Base-by-base conservation (phyloP, 2,888 invertebrate species). In the Artemia sinica region DNA sequence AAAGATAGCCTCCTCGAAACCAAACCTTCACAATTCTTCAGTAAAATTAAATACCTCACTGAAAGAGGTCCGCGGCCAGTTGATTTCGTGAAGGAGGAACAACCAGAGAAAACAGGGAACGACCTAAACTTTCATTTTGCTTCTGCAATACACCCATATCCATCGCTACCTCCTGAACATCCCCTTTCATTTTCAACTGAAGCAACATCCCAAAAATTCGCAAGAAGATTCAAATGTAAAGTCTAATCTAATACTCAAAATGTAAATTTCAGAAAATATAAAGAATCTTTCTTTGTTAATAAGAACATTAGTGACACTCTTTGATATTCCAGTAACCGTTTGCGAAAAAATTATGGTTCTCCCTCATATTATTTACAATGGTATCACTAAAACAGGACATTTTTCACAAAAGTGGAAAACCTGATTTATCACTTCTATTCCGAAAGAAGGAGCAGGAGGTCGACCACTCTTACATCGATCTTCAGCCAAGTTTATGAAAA, bases 61-160 rank as follows among this genome's bases (percentile, higher is more conserved):
- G 18, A 18, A 18, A 52, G 52, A 52, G 52, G 52, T n/a, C 1
- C 2, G 52, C 52, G n/a, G n/a, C 52, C 52, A 52, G 52, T 13
- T 52, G 52, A 52, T 52, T 52, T 52, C 52, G n/a, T 52, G 52
- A 52, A 52, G 52, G 52, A 52, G 52, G 52, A 52, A n/a, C 52
- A 12, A 52, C n/a, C 52, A 52, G 52, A 52, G 52, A 52, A 52
- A 52, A 52, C 52, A 52, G 52, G 13, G 52, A 52, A 52, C 52
- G 2, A 52, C 52, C 52, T 52, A 2, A 52, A 52, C 52, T 52
- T n/a, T 52, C 52, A 52, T n/a, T 18, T 18, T 18, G 18, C 18
- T 18, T 18, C 18, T 18, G 18, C 18, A 18, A 18, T 18, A 18
- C 18, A 52, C 13, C n/a, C 52, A n/a, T 52, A 52, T n/a, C 52